Evolutionary conservation across 2,888 invertebrate genomes (phyloP), one percentile per base, ranked within the genome.

Genomic region (Mechanitis mazaeus): DNA sequence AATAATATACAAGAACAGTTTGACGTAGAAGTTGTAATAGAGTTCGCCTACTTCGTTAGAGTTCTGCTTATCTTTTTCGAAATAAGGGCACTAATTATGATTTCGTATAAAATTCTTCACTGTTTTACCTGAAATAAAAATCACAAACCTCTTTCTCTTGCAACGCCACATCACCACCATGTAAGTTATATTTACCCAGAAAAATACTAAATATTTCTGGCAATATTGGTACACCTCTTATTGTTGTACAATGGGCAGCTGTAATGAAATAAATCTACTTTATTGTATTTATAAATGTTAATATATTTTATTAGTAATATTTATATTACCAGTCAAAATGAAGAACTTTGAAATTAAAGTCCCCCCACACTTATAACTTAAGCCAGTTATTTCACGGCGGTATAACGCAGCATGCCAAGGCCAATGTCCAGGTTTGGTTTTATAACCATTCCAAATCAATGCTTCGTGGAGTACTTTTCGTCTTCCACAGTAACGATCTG

Each of bases 391-490:
- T 11, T 78, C 71, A 1, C 78, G 59, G 46, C 72, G 75, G 54
- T 80, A 81, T 28, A 87, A 60, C 0, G 84, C 86, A 0, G 72
- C 79, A 66, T 86, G 87, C 85, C 85, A 87, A 0, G 86, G 85
- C 84, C 84, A 87, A 60, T 86, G 84, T 3, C 85, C 86, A 3
- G 82, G 75, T 54, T 79, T 78, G 0, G 84, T 80, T 0, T 75
- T 71, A 2, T 68, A 65, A 0, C 84, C 85, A 55, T 76, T 76
- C 0, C 81, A 80, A 28, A 87, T 82, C 3, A 85, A 69, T 47
- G 75, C 78, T 0, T 79, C 80, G 45, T 82, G 78, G 0, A 67
- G 61, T 0, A 84, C 69, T 57, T 80, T 72, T 0, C 78, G 73
- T 63, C 76, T 73, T 3, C 85, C 84, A 64, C 85, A 85, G 0